These are phyloP conservation scores for Amphipyra tragopoginis DNA, from an alignment of 2,888 invertebrate species.

Conservation along the genomic window DNA sequence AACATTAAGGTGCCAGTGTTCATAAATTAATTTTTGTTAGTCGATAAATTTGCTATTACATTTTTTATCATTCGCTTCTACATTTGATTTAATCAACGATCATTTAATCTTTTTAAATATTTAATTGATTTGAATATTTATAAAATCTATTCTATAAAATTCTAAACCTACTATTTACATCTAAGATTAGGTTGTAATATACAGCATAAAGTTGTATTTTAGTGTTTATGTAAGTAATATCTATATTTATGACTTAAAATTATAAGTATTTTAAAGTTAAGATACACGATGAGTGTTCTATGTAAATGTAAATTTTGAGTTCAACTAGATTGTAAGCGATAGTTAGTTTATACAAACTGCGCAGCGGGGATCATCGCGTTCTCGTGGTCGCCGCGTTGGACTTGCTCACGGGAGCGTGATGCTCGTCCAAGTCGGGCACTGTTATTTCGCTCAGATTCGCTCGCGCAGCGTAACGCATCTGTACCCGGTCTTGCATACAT, in stretches of 20 bases:
- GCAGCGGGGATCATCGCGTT: conserved; percentile 52
- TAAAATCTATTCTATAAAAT: conserved; percentile 74
- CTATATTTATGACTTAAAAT: conserved; percentile 86
- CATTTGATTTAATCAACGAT: conserved; percentile 64
- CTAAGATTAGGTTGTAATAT: conserved; percentile 82
- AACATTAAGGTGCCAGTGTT: conserved; percentile 79
- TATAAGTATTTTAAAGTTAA: conserved; percentile 83
- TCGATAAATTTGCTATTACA: conserved; percentile 64
- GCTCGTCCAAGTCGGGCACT: conserved; percentile 67
- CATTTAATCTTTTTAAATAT: conserved; percentile 67
- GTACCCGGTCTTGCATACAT: conserved; percentile 51
- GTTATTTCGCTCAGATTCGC: conserved; percentile 85
- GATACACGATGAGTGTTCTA: conserved; percentile 84
- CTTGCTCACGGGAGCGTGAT: conserved; percentile 44
- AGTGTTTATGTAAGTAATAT: conserved; percentile 81
- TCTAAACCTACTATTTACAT: conserved; percentile 83
- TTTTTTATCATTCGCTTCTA: conserved; percentile 67
- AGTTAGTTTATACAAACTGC: conserved; percentile 66
- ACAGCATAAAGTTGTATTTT: conserved; percentile 80
- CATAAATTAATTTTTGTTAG: conserved; percentile 65
- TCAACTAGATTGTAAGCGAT: conserved; percentile 79
- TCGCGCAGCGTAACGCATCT: conserved; percentile 68
- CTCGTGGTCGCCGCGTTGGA: conserved; percentile 33
- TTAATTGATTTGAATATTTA: conserved; percentile 65
- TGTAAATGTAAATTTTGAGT: conserved; percentile 87